Base-by-base conservation (phyloP, 2,888 invertebrate genomes). In the Steinernema carpocapsae region DNA sequence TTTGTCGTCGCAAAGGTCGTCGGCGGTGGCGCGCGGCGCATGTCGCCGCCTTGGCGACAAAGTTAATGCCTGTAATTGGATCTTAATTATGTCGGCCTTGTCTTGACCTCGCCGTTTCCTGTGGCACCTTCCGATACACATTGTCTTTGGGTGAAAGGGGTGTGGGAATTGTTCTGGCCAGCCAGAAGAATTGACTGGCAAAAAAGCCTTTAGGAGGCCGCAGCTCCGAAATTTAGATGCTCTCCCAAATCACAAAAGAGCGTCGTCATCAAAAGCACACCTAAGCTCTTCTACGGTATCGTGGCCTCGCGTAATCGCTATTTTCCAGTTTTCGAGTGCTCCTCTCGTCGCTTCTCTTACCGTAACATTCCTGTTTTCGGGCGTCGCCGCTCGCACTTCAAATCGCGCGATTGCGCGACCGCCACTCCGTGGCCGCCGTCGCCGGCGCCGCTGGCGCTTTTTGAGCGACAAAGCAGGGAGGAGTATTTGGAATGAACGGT, bases 21-120 rank as follows among this genome's bases (percentile, higher is more conserved):
- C 37, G 37, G 37, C 56, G 22, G 22, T 19, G 19, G 24, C 56
- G 56, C 56, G 24, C 26, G 26, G 37, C 29, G 64, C n/a, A n/a
- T n/a, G 56, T 14, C 22, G 26, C 26, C 56, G 56, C 56, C 56
- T 19, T 12, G 17, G 32, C 32, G 64, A 32, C 64, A 64, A 64
- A 64, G 32, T 64, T 64, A 64, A 64, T 64, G 64, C 37, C 64
- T 64, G 64, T 64, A 64, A 64, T 64, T 64, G 64, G 64, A 64
- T 64, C 64, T 64, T 64, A 64, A 64, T 64, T 64, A 64, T 64
- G 52, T 52, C 52, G 52, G 52, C 52, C 64, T 64, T 32, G 32
- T 64, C 64, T 52, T 64, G 64, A 64, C 64, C 64, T 64, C 64
- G 29, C 17, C 64, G 64, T 19, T 64, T 64, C 64, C 32, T 64